Base-by-base conservation (phyloP, 2,113 vertebrate species). In the Chloropsis cyanopogon region DNA sequence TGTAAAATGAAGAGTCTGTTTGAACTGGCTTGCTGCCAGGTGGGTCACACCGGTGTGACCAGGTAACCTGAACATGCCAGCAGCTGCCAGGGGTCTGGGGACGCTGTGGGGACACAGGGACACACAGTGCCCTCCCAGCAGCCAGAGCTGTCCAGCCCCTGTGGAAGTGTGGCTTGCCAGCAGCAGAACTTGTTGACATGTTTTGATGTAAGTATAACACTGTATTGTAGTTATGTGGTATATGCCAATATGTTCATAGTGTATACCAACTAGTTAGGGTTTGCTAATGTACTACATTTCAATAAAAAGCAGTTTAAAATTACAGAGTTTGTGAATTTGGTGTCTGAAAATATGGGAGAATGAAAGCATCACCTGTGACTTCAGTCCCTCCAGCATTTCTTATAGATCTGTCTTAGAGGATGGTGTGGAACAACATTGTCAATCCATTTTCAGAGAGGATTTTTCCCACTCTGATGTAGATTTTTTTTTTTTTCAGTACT, bases 261-360 rank as follows among this genome's bases (percentile, higher is more conserved):
- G 95, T 96, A 96, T 92, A 97, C 97, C 69, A 37, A 49, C 96
- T 95, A 95, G 96, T 97, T 97, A 95, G 89, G 96, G 92, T 97
- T 98, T 98, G 96, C 97, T 97, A 96, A 97, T 98, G 96, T 97
- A 98, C 95, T 95, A 95, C 96, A 95, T 98, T 98, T 98, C 97
- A 98, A 98, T 98, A 98, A 98, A 98, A 98, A 95, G 85, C 91
- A 94, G 60, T 82, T 96, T 83, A 97, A 97, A 97, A 98, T 80
- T 17, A 33, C 0, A 0, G 12, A 29, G 22, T 69, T 46, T 72
- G 53, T 82, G 44, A 85, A 56, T 39, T 78, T 93, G 61, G 31
- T 87, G 24, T 80, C 69, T 88, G 44, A 68, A 69, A 54, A 44
- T 22, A 10, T 4, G 16, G 64, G 76, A 49, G 68, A 70, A 44